Percentiles rank a stretch among this genome's conserved stretches.
phyloP scores from a whole-genome alignment of 1,140 invertebrate genomes.

The Saccostrea glomerata region DNA sequence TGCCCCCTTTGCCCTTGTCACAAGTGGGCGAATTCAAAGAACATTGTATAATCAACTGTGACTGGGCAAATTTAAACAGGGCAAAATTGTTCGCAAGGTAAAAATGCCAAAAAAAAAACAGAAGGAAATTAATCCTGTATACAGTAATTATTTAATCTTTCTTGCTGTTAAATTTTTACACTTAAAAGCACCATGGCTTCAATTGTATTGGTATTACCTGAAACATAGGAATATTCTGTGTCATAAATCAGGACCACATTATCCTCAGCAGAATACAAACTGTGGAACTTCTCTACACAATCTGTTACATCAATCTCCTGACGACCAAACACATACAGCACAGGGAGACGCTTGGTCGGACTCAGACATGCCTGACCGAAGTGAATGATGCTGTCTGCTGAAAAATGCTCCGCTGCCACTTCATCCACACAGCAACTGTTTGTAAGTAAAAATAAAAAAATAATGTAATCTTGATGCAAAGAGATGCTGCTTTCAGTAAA shows the following conservation, averaged over 20 bases:
- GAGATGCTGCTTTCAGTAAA: too few species aligned
- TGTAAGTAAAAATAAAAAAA: slow-evolving; percentile 10
- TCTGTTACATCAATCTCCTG: slow-evolving; percentile 66
- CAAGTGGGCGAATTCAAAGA: too few species aligned
- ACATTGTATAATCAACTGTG: too few species aligned
- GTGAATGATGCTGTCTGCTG: slow-evolving; percentile 93
- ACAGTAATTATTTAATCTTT: too few species aligned
- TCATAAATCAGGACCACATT: slow-evolving; percentile 87
- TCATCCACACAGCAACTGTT: slow-evolving; percentile 95
- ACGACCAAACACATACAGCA: slow-evolving; percentile 81
- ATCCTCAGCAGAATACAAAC: slow-evolving; percentile 65
- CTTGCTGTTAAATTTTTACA: too few species aligned
- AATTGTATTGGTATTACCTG: slow-evolving; percentile 79
- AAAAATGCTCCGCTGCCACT: slow-evolving; percentile 90
- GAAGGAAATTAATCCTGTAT: too few species aligned
- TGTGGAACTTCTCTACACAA: slow-evolving; percentile 63
- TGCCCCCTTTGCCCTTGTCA: too few species aligned
- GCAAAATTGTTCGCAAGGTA: too few species aligned
- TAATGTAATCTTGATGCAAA: too few species aligned
- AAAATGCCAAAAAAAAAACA: too few species aligned
- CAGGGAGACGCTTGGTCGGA: slow-evolving; percentile 82
- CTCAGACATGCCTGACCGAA: slow-evolving; percentile 94
- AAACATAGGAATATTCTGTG: slow-evolving; percentile 84
- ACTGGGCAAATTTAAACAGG: too few species aligned
- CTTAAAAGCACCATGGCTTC: neutral